These are phyloP conservation scores for Exaiptasia diaphana DNA, from an alignment of 64 coral and sea anemone genomes.

Conservation along the genomic window DNA sequence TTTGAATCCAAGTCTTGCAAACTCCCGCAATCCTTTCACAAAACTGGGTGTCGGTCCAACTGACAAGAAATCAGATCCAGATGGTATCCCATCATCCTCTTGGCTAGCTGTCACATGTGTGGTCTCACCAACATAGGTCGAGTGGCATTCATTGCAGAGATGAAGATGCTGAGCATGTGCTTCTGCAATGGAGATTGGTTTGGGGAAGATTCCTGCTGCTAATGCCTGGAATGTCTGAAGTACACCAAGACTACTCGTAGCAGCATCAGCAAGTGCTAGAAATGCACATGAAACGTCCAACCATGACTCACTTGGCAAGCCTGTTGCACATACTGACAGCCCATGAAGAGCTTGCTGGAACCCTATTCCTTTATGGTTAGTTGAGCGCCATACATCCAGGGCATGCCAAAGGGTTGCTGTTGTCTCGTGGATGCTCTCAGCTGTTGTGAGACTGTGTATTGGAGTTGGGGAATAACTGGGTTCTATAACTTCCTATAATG, in stretches of 20 bases:
- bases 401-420: slow-evolving; percentile 86
- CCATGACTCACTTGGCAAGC: slow-evolving; percentile 74
- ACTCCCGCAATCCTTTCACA: slow-evolving; percentile 68
- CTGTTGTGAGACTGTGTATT: not conserved
- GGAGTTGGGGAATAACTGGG: not conserved
- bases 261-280: slow-evolving; percentile 66
- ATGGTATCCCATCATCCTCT: not conserved
- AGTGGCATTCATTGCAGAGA: slow-evolving; percentile 71
- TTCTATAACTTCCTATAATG: slow-evolving; percentile 4
- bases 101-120: not conserved
- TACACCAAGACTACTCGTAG: slow-evolving; percentile 42
- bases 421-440: slow-evolving; percentile 67
- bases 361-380: slow-evolving; percentile 68
- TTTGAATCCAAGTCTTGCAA: slow-evolving; percentile 43
- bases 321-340: slow-evolving; percentile 71
- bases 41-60: slow-evolving; percentile 66
- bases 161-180: slow-evolving; percentile 76
- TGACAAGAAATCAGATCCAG: slow-evolving; percentile 9
- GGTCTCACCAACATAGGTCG: slow-evolving; percentile 27
- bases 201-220: slow-evolving; percentile 62
- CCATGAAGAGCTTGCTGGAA: slow-evolving; percentile 75
- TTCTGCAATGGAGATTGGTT: slow-evolving; percentile 64
- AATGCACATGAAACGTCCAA: slow-evolving; percentile 77
- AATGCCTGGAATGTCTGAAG: slow-evolving; percentile 78
- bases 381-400: slow-evolving; percentile 82